A percentile compares a stretch with the other conserved stretches of the same genome.
phyloP scores from a whole-genome alignment of 92 coral and sea anemone genomes.

The Desmophyllum pertusum region DNA sequence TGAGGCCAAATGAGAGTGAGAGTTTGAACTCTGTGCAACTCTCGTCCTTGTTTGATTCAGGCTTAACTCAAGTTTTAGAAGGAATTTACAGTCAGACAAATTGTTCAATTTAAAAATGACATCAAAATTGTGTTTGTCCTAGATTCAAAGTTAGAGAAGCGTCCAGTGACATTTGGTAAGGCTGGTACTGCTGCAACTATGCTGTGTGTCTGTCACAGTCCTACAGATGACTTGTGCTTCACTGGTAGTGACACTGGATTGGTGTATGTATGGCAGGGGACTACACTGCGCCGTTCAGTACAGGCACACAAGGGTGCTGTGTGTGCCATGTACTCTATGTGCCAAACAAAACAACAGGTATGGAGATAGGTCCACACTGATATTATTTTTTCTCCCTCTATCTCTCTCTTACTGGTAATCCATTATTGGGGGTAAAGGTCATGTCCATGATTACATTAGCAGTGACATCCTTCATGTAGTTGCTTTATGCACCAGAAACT shows the following conservation, averaged over 20 bases:
- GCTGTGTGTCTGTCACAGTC: constrained; percentile 98
- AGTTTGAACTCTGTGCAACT: too few relatives aligned
- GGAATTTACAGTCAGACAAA: constrained; percentile 7
- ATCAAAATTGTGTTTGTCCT: background rate
- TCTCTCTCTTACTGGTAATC: background rate
- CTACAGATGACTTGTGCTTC: constrained; percentile 92
- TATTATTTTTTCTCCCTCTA: background rate
- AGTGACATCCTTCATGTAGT: too few relatives aligned
- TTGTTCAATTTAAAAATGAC: background rate
- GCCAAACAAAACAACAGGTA: constrained; percentile 86
- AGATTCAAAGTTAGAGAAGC: constrained; percentile 92
- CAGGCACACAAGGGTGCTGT: constrained; percentile 96
- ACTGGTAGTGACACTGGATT: constrained; percentile 91
- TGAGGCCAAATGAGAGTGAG: too few relatives aligned
- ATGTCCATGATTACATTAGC: too few relatives aligned
- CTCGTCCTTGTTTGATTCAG: too few relatives aligned
- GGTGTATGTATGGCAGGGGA: constrained; percentile 93
- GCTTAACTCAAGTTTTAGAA: background rate
- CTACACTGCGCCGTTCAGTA: constrained; percentile 87
- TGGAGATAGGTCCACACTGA: background rate
- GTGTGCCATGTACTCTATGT: constrained; percentile 91
- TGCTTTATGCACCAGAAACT: background rate
- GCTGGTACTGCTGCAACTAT: constrained; percentile 97
- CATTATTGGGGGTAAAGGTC: too few relatives aligned
- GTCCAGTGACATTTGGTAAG: constrained; percentile 97